phyloP scores from a whole-genome alignment of 2,113 vertebrate genomes.

The Oreochromis aureus region DNA sequence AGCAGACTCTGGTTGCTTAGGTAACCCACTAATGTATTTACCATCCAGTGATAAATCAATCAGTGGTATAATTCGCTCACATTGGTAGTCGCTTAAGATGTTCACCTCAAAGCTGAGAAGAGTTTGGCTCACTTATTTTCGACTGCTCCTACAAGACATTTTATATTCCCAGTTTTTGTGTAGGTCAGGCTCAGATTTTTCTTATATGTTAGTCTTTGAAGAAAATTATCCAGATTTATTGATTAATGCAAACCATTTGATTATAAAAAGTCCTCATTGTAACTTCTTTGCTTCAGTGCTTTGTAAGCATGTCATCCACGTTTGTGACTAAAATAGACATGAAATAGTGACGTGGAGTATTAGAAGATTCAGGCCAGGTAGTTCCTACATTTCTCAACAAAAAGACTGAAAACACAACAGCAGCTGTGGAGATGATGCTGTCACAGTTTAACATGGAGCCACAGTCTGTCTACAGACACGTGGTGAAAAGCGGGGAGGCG shows the following conservation, averaged over 20 bases:
- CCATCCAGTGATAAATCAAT: not conserved
- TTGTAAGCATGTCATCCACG: not conserved
- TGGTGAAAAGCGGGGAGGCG: fast-evolving
- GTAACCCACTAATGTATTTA: not conserved
- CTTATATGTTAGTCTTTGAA: not conserved
- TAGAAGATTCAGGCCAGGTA: fast-evolving
- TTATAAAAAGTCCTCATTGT: not conserved
- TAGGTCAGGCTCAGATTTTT: not conserved
- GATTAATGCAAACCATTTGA: not conserved
- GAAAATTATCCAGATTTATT: not conserved
- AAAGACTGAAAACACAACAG: not conserved
- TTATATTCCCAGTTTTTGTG: not conserved
- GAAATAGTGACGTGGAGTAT: not conserved
- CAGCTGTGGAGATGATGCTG: not conserved
- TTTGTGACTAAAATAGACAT: not conserved
- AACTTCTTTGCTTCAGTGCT: not conserved
- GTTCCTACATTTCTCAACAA: not conserved
- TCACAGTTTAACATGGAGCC: not conserved
- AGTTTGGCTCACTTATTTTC: not conserved
- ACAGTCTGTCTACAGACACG: not conserved
- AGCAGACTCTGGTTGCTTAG: not conserved
- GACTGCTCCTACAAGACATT: not conserved
- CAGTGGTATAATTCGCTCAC: not conserved
- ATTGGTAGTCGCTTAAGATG: not conserved
- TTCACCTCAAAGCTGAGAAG: not conserved